These are phyloP conservation scores for Drosophila repletoides DNA, from an alignment of 1,140 invertebrate species.

Conservation along the genomic window DNA sequence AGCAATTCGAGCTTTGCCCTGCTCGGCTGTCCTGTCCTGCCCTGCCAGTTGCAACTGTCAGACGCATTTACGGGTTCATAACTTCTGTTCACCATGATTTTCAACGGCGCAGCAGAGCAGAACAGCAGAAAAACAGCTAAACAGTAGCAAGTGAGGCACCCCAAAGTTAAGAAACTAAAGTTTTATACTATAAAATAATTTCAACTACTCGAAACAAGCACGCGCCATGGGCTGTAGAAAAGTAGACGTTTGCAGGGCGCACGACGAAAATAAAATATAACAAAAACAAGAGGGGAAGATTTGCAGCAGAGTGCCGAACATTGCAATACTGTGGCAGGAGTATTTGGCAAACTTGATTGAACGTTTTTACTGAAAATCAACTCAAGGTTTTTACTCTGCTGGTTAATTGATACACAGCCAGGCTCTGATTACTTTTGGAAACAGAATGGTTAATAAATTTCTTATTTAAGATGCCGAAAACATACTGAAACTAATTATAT, in stretches of 20 bases:
- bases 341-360: too few relatives aligned
- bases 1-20: constrained; percentile 5
- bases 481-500: too few relatives aligned
- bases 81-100: constrained; percentile 75
- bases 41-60: constrained; percentile 71
- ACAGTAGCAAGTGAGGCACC: constrained; percentile 11
- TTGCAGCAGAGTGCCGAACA: too few relatives aligned
- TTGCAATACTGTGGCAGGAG: too few relatives aligned
- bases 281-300: too few relatives aligned
- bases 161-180: constrained; percentile 80
- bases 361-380: too few relatives aligned
- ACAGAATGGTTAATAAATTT: too few relatives aligned
- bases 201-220: constrained; percentile 75
- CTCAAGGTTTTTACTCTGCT: too few relatives aligned
- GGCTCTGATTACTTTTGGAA: background rate
- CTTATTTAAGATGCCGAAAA: too few relatives aligned
- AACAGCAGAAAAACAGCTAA: constrained; percentile 1
- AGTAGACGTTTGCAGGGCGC: background rate
- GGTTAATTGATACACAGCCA: too few relatives aligned
- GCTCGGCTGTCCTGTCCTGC: too few relatives aligned
- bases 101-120: constrained; percentile 51
- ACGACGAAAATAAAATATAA: constrained; percentile 9
- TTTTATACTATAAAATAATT: constrained; percentile 81
- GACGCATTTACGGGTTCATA: constrained; percentile 67
- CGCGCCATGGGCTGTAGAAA: constrained; percentile 43